Base-by-base conservation (phyloP, 2,888 invertebrate species). In the Phaonia tiefii region DNA sequence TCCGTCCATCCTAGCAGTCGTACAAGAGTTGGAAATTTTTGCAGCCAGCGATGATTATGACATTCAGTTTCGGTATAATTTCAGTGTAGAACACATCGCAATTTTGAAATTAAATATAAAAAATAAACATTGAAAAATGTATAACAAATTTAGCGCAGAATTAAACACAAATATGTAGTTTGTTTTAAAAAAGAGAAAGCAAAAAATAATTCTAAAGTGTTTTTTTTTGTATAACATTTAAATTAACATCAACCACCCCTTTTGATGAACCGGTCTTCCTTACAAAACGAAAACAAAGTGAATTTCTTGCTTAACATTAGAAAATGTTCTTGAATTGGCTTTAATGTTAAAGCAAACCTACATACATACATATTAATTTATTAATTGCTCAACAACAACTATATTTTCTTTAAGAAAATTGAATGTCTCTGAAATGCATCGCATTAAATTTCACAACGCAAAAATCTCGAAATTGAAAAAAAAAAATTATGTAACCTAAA, bases 31-130 rank as follows among this genome's bases (percentile, higher is more conserved):
- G 63, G 42, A 63, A 39, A 42, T 63, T 63, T 58, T 42, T 69
- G 71, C 71, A 75, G 60, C 74, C 74, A 79, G 72, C 56, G 72
- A 66, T 5, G 39, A 58, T 56, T 75, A 80, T 83, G 80, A 82
- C 83, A 84, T 83, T 82, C 82, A 77, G 76, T 82, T 82, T 79
- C 79, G 80, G 76, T 78, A 78, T 66, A 78, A 79, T 82, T 83
- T 82, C 73, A 80, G 84, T 83, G 72, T 84, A 80, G 80, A 77
- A 79, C 56, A 79, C 60, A 78, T 63, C 63, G 31, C 8, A 3
- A 31, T 3, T 5, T 31, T 5, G 31, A 31, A 31, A 31, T 31
- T 31, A 31, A 31, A 31, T 31, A 31, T 31, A 31, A 31, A n/a
- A 44, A 1, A 7, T 17, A 49, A 15, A 60, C 13, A 51, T 20